A percentile compares a stretch with the other conserved stretches of the same genome.
phyloP scores from a whole-genome alignment of 2,888 invertebrate species.

The Agonopterix arenella region DNA sequence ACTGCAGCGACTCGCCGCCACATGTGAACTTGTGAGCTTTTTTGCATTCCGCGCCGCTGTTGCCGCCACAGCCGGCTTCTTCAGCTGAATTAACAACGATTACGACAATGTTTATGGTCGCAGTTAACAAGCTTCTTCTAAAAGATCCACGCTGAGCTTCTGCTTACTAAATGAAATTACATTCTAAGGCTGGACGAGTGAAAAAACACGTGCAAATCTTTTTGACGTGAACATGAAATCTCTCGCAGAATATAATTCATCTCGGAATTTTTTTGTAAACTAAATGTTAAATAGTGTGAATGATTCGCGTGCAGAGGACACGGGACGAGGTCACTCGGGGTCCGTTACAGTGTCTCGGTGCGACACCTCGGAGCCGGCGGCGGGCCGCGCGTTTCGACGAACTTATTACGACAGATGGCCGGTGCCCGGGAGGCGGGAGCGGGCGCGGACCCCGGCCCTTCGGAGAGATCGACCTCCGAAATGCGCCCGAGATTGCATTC shows the following conservation, averaged over 20 bases:
- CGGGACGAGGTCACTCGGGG: conserved; percentile 51
- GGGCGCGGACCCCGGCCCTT: conserved; percentile 62
- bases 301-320: conserved; percentile 55
- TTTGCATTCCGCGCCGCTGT: conserved; percentile 49
- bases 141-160: background rate
- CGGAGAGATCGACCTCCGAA: conserved; percentile 77
- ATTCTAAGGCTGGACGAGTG: background rate
- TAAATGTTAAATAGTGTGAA: conserved; percentile 26
- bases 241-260: too few species aligned
- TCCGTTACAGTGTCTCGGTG: conserved; percentile 54
- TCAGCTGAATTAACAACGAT: conserved; percentile 38
- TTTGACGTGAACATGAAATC: too few species aligned
- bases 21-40: conserved; percentile 44
- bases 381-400: conserved; percentile 69
- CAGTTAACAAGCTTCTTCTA: conserved; percentile 11
- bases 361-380: conserved; percentile 42
- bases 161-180: background rate
- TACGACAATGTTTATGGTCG: conserved; percentile 42
- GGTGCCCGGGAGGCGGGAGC: conserved; percentile 66
- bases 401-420: conserved; percentile 75
- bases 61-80: conserved; percentile 33
- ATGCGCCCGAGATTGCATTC: conserved; percentile 78
- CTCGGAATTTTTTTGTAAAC: background rate
- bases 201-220: too few species aligned
- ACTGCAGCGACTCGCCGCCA: conserved; percentile 25